Conservation (phyloP, 2,888 invertebrate species). For the Drosophila buzzatii region DNA sequence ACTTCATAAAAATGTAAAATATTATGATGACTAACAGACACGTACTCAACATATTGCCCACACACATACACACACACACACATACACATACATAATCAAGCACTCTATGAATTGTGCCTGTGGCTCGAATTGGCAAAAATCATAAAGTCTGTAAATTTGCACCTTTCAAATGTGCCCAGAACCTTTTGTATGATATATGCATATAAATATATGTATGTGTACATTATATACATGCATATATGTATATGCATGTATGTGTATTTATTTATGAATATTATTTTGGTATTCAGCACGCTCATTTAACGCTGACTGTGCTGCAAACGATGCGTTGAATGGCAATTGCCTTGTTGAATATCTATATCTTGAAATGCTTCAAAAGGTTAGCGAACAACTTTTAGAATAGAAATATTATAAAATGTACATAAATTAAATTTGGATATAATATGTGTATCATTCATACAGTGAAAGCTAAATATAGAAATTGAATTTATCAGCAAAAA, state of each 20-base stretch:
- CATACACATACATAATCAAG: not conserved
- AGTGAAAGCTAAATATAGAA: not conserved
- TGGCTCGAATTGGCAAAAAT: constrained; percentile 46
- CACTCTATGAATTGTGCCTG: constrained; percentile 36
- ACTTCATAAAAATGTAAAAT: constrained; percentile 81
- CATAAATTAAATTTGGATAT: not conserved
- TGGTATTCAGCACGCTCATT: constrained; percentile 29
- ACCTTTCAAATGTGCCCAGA: constrained; percentile 28
- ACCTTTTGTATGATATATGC: constrained; percentile 29
- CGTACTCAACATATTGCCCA: constrained; percentile 60
- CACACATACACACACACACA: constrained; percentile 3
- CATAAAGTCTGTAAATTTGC: constrained; percentile 46
- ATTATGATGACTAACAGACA: constrained; percentile 74
- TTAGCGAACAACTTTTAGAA: not conserved
- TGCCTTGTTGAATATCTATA: constrained; percentile 35
- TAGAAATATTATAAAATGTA: not conserved
- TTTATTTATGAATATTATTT: constrained; percentile 19
- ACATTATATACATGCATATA: not conserved
- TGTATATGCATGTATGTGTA: not conserved
- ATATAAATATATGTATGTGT: constrained; percentile 8
- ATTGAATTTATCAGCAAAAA: not conserved
- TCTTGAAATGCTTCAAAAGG: constrained; percentile 10
- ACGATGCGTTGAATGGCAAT: constrained; percentile 44
- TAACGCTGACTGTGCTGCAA: constrained; percentile 40
- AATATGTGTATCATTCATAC: too few species aligned